phyloP scores from a whole-genome alignment of 1,140 invertebrate species.

The Formica exsecta region DNA sequence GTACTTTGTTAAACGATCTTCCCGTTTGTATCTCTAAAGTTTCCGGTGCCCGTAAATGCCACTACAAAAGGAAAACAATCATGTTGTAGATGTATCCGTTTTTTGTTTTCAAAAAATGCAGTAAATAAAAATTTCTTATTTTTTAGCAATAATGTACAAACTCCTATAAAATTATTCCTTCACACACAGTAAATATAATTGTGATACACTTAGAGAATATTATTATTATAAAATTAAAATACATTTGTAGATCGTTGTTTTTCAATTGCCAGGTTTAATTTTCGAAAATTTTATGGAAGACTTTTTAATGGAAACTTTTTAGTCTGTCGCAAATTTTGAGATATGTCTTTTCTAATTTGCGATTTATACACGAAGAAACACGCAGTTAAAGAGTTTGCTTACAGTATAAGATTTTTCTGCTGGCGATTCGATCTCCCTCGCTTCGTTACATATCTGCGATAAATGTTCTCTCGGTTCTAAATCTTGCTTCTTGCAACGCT shows the following conservation, averaged over 20 bases:
- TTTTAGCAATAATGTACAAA: slow-evolving; percentile 3
- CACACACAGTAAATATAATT: neutral
- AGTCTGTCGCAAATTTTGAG: neutral
- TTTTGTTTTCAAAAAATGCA: neutral
- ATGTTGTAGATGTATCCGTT: slow-evolving; percentile 29
- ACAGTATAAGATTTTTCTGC: slow-evolving; percentile 8
- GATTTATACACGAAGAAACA: neutral
- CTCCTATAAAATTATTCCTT: neutral
- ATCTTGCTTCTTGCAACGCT: slow-evolving; percentile 72
- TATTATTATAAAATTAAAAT: slow-evolving; percentile 20
- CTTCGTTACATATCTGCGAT: neutral
- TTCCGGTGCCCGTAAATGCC: slow-evolving; percentile 41
- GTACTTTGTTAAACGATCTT: slow-evolving; percentile 77
- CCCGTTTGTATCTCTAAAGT: slow-evolving; percentile 76
- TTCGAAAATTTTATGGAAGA: neutral
- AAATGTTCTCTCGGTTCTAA: slow-evolving; percentile 63
- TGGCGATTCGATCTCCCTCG: neutral
- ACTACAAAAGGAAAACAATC: slow-evolving; percentile 63
- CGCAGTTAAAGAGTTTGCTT: slow-evolving; percentile 30
- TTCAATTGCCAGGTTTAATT: neutral
- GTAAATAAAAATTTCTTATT: neutral
- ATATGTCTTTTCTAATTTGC: neutral
- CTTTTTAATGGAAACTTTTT: neutral
- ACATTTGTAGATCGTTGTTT: neutral
- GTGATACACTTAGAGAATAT: too few relatives aligned